Base-by-base conservation (phyloP, 2,113 vertebrate species). In the Colinus virginianus region DNA sequence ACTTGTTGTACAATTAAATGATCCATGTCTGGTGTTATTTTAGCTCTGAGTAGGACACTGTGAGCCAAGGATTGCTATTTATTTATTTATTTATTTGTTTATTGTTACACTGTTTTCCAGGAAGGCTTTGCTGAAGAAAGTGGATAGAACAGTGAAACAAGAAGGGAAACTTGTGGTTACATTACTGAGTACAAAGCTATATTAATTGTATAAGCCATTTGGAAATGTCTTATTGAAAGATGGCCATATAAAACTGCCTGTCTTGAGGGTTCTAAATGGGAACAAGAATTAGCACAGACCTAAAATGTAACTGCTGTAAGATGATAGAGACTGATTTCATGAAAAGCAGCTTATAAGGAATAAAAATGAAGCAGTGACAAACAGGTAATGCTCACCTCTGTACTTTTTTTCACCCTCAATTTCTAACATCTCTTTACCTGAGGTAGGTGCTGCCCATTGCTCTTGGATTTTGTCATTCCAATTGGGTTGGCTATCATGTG, bases 371-470 rank as follows among this genome's bases (percentile, higher is more conserved):
- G 38, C 2, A 36, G 25, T 18, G 30, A 34, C 30, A 2, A 92
- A n/a, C 15, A 51, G 28, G 7, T 48, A 21, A 32, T 53, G 9
- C 25, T 70, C 46, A 28, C 0, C 0, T 70, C 36, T 83, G 2
- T 4, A 7, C 76, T 87, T 94, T 83, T 21, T 32, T 25, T 88
- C 46, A 38, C 2, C 1, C 14, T 7, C 5, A 2, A 2, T 21
- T 12, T 61, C 23, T 58, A 48, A 25, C 2, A 6, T 42, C 63
- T 49, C 32, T 83, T 97, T 94, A 99, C 99, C 98, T 98, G 98
- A 12, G 98, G 93, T 12, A 98, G 86, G 49, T 97, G 97, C 83
- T 98, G 98, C 78, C 98, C 98, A 40, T 98, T 98, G 84, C 86
- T 97, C 15, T 97, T 97, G 59, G 95, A 96, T 64, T 90, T 97